Conservation (phyloP, 2,113 vertebrate genomes). For the Phasianus colchicus region DNA sequence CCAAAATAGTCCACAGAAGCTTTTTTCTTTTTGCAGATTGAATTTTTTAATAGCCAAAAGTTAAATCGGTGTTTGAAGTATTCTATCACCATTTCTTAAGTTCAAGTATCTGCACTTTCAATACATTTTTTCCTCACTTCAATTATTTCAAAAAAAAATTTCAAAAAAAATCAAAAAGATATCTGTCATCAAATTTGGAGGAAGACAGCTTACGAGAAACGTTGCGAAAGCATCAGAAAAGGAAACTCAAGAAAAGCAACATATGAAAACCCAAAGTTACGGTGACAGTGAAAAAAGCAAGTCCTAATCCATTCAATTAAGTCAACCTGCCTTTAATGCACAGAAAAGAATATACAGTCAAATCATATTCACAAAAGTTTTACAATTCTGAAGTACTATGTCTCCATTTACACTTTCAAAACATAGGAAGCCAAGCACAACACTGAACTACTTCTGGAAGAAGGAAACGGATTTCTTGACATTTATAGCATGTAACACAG, state of each 20-base stretch:
- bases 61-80: not conserved
- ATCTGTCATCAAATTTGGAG: not conserved
- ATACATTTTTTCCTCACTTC: not conserved
- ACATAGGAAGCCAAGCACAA: conserved; percentile 57
- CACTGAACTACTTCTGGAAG: conserved; percentile 59
- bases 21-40: not conserved
- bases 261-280: not conserved
- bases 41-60: not conserved
- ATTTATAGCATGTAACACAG: conserved; percentile 80
- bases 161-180: not conserved
- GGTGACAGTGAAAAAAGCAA: not conserved
- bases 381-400: conserved; percentile 51
- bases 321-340: not conserved
- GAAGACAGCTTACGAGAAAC: not conserved
- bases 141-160: not conserved
- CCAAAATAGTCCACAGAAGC: not conserved
- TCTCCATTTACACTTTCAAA: conserved; percentile 49
- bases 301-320: not conserved
- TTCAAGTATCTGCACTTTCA: not conserved
- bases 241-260: not conserved
- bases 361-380: conserved; percentile 63
- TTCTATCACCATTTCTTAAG: not conserved
- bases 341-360: not conserved
- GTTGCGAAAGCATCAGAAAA: not conserved
- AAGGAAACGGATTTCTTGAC: conserved; percentile 78